Percentiles rank a stretch among this genome's conserved stretches.
Conservation (phyloP, 1,140 invertebrate species). For the Mycetomoellerius zeteki region DNA sequence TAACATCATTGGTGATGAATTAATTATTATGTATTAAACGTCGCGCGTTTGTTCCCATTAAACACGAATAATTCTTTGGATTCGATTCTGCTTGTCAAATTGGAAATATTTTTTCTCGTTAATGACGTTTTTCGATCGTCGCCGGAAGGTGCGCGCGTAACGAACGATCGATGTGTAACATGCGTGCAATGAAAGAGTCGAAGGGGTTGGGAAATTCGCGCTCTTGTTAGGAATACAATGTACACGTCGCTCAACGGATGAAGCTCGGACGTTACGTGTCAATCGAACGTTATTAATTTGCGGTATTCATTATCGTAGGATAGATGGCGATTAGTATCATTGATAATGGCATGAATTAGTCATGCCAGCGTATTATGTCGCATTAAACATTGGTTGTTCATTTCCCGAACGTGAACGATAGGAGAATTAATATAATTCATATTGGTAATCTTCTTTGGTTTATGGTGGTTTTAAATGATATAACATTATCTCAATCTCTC, state of each 20-base stretch:
- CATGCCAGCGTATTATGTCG: conserved; percentile 57
- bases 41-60: neutral
- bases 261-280: conserved; percentile 56
- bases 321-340: conserved; percentile 57
- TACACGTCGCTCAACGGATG: conserved; percentile 54
- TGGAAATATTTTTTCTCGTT: conserved; percentile 39
- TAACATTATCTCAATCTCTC: neutral
- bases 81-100: conserved; percentile 22
- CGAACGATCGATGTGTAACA: conserved; percentile 36
- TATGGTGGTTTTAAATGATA: neutral
- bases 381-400: conserved; percentile 49
- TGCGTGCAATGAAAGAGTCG: conserved; percentile 45
- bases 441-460: conserved; percentile 19
- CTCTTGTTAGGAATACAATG: conserved; percentile 63
- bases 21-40: conserved; percentile 30
- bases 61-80: conserved; percentile 28
- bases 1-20: neutral
- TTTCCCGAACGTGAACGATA: conserved; percentile 18
- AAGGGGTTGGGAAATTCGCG: conserved; percentile 28
- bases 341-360: conserved; percentile 59
- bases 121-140: conserved; percentile 42
- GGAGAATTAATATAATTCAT: conserved; percentile 46
- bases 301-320: conserved; percentile 60
- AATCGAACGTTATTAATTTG: conserved; percentile 65
- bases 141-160: conserved; percentile 25